A percentile compares a stretch with the other conserved stretches of the same genome.
These are phyloP conservation scores for Protonibea diacanthus DNA, from an alignment of 2,797 vertebrate species.

Conservation along the genomic window DNA sequence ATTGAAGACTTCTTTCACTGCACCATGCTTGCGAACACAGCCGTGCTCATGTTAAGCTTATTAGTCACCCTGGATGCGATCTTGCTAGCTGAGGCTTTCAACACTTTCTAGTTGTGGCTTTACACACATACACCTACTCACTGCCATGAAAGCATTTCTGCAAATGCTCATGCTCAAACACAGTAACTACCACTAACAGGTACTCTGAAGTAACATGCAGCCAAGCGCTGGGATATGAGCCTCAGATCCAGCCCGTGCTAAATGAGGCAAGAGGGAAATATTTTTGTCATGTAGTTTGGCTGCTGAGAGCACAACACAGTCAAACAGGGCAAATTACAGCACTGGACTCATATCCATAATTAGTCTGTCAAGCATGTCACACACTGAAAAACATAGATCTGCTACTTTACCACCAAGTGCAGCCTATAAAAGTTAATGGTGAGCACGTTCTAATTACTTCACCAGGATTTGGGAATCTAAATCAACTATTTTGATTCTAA, in stretches of 20 bases:
- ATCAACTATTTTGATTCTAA: slow-evolving; percentile 52
- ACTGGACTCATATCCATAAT: slow-evolving; percentile 76
- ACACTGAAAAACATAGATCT: slow-evolving; percentile 64
- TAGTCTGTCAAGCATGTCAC: slow-evolving; percentile 75
- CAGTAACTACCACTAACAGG: slow-evolving; percentile 78
- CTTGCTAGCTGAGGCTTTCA: slow-evolving; percentile 88
- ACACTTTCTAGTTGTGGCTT: slow-evolving; percentile 87
- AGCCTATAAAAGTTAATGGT: slow-evolving; percentile 64
- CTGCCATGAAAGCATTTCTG: slow-evolving; percentile 81
- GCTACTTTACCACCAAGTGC: slow-evolving; percentile 63
- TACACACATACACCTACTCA: slow-evolving; percentile 89
- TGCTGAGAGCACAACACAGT: slow-evolving; percentile 68
- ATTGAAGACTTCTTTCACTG: slow-evolving; percentile 82
- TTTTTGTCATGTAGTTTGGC: slow-evolving; percentile 73
- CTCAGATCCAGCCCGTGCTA: slow-evolving; percentile 69
- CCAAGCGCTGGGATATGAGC: slow-evolving; percentile 60
- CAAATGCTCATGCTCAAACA: slow-evolving; percentile 81
- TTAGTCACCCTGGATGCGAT: slow-evolving; percentile 90
- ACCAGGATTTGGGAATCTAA: slow-evolving; percentile 52
- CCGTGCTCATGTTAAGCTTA: slow-evolving; percentile 88
- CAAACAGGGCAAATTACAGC: slow-evolving; percentile 78
- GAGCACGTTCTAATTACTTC: slow-evolving; percentile 64
- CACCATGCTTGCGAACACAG: slow-evolving; percentile 82
- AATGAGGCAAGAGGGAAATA: slow-evolving; percentile 74
- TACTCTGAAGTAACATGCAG: slow-evolving; percentile 72